Percentiles rank a stretch among this genome's conserved stretches.
Evolutionary conservation across 1,140 invertebrate species (phyloP).

Genomic region (Steinernema feltiae): DNA sequence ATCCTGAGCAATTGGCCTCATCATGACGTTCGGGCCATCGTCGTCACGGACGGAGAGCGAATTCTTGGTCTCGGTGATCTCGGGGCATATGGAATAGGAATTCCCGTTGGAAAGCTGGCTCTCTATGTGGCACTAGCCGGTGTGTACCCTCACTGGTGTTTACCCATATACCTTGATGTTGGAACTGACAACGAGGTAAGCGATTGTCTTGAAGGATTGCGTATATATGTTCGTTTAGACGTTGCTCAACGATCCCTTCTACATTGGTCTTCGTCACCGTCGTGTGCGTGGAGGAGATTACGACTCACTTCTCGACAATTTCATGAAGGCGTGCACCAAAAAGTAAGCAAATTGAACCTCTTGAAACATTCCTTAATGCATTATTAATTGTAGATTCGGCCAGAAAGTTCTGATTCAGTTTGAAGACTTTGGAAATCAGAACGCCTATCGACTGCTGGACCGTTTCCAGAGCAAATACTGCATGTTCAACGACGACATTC

Average conservation of each 20-base stretch:
- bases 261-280: conserved; percentile 83
- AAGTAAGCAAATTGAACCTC: conserved; percentile 12
- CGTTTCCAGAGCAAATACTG: conserved; percentile 80
- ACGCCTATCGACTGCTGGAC: conserved; percentile 81
- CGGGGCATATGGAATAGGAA: conserved; percentile 89
- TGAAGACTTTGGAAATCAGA: conserved; percentile 89
- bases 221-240: no score
- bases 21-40: conserved; percentile 80
- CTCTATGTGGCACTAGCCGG: conserved; percentile 86
- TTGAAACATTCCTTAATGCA: conserved; percentile 14
- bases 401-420: conserved; percentile 68
- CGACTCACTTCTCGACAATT: conserved; percentile 92
- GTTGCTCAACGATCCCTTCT: conserved; percentile 85
- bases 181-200: conserved; percentile 81
- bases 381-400: conserved; percentile 55
- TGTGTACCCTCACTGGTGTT: conserved; percentile 82
- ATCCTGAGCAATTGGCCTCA: conserved; percentile 74
- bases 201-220: no score
- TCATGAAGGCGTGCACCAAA: conserved; percentile 87
- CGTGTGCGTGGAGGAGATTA: conserved; percentile 79
- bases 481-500: conserved; percentile 95
- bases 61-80: conserved; percentile 88
- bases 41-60: conserved; percentile 87
- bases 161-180: conserved; percentile 84
- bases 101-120: conserved; percentile 85